Base-by-base conservation (phyloP, 2,888 invertebrate species). In the Drosophila bunnanda region DNA sequence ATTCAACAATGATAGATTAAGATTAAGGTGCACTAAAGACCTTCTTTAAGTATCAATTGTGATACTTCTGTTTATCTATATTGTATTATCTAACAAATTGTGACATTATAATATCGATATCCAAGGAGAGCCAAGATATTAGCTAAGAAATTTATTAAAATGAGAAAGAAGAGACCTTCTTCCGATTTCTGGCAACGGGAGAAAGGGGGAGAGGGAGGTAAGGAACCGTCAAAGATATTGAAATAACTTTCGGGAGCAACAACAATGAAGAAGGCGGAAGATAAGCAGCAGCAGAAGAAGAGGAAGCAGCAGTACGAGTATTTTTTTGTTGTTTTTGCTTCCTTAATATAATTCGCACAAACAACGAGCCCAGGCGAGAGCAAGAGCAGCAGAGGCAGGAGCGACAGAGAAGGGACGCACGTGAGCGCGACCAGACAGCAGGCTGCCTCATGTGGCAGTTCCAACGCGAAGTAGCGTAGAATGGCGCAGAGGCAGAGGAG, bases 391-490 rank as follows among this genome's bases (percentile, higher is more conserved):
- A 7, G 38, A 54, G 30, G 9, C 50, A 20, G 13, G 22, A 32
- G n/a, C 20, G 30, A 32, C 15, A 25, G 69, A 46, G 66, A 46
- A 44, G 57, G 41, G 50, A 59, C 39, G 57, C 59, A 56, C 56
- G 62, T 75, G 61, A 57, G 66, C 43, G 61, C 53, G 25, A 54
- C 76, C 69, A 73, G 77, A 75, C 70, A 50, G 59, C 80, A 78
- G 69, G 65, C 68, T 68, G 59, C 62, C 75, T 66, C 84, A 78
- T 81, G 82, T 76, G 76, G 69, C 76, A 76, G 57, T 60, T 46
- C 64, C 78, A 85, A 71, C 67, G 82, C 87, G 86, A 89, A 85
- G 73, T 78, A 86, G 75, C 86, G 76, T 86, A 86, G 88, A 86
- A 88, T 88, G 88, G 76, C 89, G 78, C 76, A 89, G 32, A 22